Conservation (phyloP, 2,888 invertebrate genomes). For the Lydus trimaculatus region DNA sequence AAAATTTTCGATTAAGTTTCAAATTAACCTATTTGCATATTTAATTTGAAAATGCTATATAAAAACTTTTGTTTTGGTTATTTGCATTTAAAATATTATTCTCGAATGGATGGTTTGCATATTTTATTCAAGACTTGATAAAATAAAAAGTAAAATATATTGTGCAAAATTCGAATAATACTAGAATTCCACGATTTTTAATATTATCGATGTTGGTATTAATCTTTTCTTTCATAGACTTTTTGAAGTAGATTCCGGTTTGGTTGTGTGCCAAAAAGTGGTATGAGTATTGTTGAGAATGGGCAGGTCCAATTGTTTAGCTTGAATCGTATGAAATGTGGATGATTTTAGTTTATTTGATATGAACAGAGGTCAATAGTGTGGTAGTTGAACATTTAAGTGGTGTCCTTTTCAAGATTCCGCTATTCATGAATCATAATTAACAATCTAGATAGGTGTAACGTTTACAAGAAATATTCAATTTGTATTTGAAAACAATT, state of each 20-base stretch:
- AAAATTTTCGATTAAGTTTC: slow-evolving; percentile 15
- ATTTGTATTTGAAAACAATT: slow-evolving; percentile 31
- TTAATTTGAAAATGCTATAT: slow-evolving; percentile 6
- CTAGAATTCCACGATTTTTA: background rate
- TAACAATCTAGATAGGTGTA: slow-evolving; percentile 25
- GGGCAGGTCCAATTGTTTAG: slow-evolving; percentile 24
- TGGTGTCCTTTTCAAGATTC: slow-evolving; percentile 23
- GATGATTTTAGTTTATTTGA: slow-evolving; percentile 29
- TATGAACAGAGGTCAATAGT: slow-evolving; percentile 25
- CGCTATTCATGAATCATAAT: slow-evolving; percentile 27
- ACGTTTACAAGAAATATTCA: slow-evolving; percentile 18
- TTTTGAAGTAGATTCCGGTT: background rate
- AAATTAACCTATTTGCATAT: slow-evolving; percentile 16
- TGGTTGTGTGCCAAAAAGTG: slow-evolving; percentile 21
- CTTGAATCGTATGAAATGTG: slow-evolving; percentile 22
- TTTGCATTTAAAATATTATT: slow-evolving; percentile 17
- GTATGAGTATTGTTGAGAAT: slow-evolving; percentile 21
- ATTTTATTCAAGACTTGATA: slow-evolving; percentile 8
- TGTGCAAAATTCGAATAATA: background rate
- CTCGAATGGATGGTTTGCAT: slow-evolving; percentile 11
- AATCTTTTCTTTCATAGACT: background rate
- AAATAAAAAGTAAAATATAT: slow-evolving; percentile 1
- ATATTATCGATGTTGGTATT: background rate
- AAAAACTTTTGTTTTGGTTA: slow-evolving; percentile 11
- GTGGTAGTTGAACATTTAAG: slow-evolving; percentile 21